Conservation (phyloP, 2,888 invertebrate species). For the Cetonia aurata region DNA sequence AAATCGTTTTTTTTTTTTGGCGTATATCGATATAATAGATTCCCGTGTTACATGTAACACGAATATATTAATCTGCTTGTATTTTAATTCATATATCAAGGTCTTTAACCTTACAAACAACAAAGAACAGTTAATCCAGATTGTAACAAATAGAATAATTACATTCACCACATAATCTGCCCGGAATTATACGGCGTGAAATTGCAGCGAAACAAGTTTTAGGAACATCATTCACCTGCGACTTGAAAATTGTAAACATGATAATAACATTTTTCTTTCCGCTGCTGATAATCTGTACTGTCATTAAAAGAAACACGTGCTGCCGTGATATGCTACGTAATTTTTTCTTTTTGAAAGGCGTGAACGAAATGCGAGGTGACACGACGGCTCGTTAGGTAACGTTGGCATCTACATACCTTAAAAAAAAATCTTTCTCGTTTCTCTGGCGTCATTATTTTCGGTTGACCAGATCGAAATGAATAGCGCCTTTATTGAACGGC, state of each 20-base stretch:
- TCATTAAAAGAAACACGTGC: not conserved
- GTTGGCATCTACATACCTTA: not conserved
- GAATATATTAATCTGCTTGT: too few relatives aligned
- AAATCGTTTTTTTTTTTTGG: too few relatives aligned
- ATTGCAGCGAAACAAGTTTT: conserved; percentile 9
- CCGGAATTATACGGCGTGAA: not conserved
- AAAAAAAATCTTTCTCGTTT: conserved; percentile 8
- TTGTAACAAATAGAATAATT: not conserved
- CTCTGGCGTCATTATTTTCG: conserved; percentile 17
- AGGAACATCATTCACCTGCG: conserved; percentile 2
- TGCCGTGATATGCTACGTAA: not conserved
- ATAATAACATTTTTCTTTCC: not conserved
- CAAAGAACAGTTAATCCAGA: not conserved
- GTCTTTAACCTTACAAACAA: conserved; percentile 5
- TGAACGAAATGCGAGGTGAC: conserved; percentile 1
- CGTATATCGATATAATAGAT: too few relatives aligned
- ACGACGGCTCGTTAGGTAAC: conserved; percentile 1
- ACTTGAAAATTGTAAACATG: too few relatives aligned
- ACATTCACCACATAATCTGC: not conserved
- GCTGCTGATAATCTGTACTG: not conserved
- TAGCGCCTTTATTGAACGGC: conserved; percentile 7
- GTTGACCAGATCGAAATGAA: conserved; percentile 15
- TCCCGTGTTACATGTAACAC: too few relatives aligned
- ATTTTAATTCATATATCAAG: not conserved
- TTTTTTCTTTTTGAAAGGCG: not conserved